These are phyloP conservation scores for Oplegnathus fasciatus DNA, from an alignment of 2,113 vertebrate genomes.

Conservation along the genomic window DNA sequence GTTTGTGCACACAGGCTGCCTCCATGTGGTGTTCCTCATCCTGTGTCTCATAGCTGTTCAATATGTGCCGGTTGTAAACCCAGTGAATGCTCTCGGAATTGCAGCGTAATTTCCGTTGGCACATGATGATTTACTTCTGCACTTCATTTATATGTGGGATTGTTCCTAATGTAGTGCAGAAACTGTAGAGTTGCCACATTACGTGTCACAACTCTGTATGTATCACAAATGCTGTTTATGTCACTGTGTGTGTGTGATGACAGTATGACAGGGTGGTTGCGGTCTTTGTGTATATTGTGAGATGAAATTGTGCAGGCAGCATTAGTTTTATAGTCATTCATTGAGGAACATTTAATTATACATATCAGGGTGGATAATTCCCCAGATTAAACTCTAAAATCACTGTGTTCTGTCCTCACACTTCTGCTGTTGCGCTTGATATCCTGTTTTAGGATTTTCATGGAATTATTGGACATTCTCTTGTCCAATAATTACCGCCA, in stretches of 20 bases:
- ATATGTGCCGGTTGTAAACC: neutral
- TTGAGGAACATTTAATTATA: neutral
- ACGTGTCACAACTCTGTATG: neutral
- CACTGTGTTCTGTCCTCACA: neutral
- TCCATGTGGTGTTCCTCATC: neutral
- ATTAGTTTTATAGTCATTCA: neutral
- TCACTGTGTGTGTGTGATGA: neutral
- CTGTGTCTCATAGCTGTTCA: neutral
- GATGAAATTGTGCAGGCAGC: neutral
- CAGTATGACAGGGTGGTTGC: neutral
- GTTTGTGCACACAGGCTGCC: neutral
- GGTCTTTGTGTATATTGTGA: neutral
- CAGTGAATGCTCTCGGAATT: neutral
- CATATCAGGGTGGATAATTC: neutral
- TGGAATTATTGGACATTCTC: no score
- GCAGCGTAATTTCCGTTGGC: neutral
- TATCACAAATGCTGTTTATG: neutral
- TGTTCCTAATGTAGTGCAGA: neutral
- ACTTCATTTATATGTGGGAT: neutral
- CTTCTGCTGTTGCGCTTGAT: neutral
- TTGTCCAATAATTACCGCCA: no score
- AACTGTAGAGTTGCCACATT: neutral
- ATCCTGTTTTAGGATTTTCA: conserved; percentile 1
- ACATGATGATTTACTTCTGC: neutral
- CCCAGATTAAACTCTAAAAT: conserved; percentile 4